Conservation (phyloP, 2,888 invertebrate species). For the Acleris literana region DNA sequence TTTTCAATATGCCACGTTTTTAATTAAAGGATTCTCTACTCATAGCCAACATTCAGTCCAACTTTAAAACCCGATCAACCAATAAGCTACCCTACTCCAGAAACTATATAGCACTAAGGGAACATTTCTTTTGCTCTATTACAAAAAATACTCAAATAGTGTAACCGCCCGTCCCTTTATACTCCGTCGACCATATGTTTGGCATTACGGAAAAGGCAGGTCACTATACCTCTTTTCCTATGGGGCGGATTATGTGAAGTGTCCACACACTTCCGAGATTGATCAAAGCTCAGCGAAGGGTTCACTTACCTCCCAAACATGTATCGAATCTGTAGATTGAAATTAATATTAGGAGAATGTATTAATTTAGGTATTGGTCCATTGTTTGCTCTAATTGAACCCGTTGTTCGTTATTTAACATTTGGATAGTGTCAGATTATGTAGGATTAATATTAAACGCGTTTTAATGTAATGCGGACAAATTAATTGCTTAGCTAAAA, state of each 20-base stretch:
- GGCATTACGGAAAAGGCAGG: background rate
- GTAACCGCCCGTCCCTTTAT: no score
- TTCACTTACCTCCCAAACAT: slow-evolving; percentile 39
- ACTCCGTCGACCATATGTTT: background rate
- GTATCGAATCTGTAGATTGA: slow-evolving; percentile 48
- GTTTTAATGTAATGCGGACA: slow-evolving; percentile 19
- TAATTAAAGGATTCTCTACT: no score
- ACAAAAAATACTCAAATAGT: no score
- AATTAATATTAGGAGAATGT: slow-evolving; percentile 47
- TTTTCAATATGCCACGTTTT: no score
- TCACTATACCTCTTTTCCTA: no score
- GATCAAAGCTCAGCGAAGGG: slow-evolving; percentile 20
- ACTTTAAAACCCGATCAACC: no score
- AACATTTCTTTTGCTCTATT: no score
- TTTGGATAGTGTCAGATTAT: slow-evolving; percentile 34
- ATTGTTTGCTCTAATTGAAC: slow-evolving; percentile 38
- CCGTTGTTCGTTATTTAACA: slow-evolving; percentile 30
- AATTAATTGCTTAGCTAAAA: slow-evolving; percentile 32
- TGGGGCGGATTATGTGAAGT: slow-evolving; percentile 15
- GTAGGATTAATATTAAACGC: slow-evolving; percentile 31
- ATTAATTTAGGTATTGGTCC: slow-evolving; percentile 36
- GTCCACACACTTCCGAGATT: slow-evolving; percentile 33
- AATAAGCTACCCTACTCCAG: no score
- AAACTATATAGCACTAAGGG: no score
- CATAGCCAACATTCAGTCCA: no score